Evolutionary conservation across 2,113 vertebrate species (phyloP).

Genomic region (Xiphophorus hellerii): DNA sequence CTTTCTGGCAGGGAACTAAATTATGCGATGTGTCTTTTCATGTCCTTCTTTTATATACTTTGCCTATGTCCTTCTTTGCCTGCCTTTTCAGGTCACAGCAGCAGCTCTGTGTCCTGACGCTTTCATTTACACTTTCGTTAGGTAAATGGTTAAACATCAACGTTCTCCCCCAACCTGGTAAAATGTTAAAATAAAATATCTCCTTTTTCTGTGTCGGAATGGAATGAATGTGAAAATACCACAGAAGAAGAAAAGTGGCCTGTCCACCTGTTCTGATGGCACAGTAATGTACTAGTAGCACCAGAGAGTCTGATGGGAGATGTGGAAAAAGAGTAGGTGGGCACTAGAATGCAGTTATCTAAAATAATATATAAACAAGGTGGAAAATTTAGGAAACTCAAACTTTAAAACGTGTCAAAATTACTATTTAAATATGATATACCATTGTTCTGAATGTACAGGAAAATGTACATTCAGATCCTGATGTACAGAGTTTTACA

Average conservation of each 20-base stretch:
- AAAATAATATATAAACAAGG: background rate
- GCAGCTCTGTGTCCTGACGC: too few species aligned
- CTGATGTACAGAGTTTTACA: too few species aligned
- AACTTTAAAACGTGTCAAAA: background rate
- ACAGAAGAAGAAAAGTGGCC: conserved; percentile 65
- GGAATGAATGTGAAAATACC: conserved; percentile 48
- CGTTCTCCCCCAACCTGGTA: background rate
- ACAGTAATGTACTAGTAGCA: conserved; percentile 76
- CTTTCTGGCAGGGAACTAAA: too few species aligned
- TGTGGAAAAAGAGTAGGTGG: background rate
- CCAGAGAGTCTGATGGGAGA: conserved; percentile 56
- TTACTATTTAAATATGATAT: background rate
- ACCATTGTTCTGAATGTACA: too few species aligned
- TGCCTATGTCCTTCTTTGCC: too few species aligned
- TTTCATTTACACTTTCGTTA: background rate
- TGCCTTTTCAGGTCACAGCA: too few species aligned
- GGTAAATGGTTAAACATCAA: background rate
- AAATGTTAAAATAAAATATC: conserved; percentile 72
- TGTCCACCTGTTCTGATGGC: conserved; percentile 72
- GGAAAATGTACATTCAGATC: too few species aligned
- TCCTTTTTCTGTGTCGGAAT: conserved; percentile 73
- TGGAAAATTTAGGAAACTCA: background rate
- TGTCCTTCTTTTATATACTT: too few species aligned
- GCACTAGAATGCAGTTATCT: background rate
- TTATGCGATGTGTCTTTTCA: too few species aligned